Percentiles rank a stretch among this genome's conserved stretches.
These are phyloP conservation scores for Noctilio leporinus DNA, from an alignment of 2,113 vertebrate species.

Conservation along the genomic window DNA sequence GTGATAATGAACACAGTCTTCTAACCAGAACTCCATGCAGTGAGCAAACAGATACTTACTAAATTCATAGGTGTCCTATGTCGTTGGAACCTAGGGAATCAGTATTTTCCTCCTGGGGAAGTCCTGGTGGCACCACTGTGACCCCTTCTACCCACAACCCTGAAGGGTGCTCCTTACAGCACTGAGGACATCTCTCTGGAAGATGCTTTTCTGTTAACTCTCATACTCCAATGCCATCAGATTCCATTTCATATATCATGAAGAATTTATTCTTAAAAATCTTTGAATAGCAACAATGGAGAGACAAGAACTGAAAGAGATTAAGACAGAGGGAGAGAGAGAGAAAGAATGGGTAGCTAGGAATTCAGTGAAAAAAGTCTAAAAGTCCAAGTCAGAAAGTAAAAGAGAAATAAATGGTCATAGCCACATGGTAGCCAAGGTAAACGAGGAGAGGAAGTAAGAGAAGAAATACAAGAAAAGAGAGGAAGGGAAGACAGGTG, in stretches of 20 bases:
- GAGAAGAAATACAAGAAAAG: not conserved
- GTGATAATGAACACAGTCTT: not conserved
- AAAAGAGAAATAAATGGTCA: not conserved
- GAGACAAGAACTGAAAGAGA: not conserved
- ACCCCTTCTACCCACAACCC: not conserved
- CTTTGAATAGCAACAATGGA: not conserved
- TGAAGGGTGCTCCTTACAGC: not conserved
- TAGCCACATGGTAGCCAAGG: not conserved
- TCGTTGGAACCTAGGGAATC: not conserved
- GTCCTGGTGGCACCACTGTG: not conserved
- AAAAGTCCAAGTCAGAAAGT: not conserved
- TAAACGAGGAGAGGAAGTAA: not conserved
- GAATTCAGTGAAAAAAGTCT: not conserved
- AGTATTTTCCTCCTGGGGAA: not conserved
- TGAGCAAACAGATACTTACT: not conserved
- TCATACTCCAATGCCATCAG: not conserved
- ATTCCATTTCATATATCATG: not conserved
- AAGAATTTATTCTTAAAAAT: not conserved
- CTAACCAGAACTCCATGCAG: not conserved
- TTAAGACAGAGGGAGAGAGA: not conserved
- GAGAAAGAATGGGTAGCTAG: not conserved
- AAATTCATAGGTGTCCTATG: not conserved
- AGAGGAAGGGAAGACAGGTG: no score
- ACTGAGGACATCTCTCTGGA: not conserved
- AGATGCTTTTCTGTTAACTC: not conserved